Evolutionary conservation across 2,888 invertebrate genomes (phyloP).

Genomic region (Campoletis raptor): DNA sequence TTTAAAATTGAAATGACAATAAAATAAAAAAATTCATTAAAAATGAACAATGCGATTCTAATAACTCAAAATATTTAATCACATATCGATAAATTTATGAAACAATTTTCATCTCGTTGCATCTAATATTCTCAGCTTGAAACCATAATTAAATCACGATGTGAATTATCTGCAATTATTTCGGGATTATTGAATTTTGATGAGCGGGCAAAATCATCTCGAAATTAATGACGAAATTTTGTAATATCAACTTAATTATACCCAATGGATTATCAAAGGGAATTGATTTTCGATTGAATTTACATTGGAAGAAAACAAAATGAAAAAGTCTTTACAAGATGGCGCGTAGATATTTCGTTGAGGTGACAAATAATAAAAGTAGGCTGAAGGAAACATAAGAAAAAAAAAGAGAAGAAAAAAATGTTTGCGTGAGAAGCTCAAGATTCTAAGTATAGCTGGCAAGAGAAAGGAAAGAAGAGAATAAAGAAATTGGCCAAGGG

Average conservation of each 20-base stretch:
- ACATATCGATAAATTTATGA: neutral
- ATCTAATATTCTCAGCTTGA: neutral
- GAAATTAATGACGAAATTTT: neutral
- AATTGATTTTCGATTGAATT: neutral
- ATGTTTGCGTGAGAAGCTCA: conserved; percentile 21
- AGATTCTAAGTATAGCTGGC: conserved; percentile 9
- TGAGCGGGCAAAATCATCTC: neutral
- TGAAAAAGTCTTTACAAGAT: neutral
- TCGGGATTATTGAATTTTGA: neutral
- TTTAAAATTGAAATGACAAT: neutral
- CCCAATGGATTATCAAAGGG: neutral
- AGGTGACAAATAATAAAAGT: conserved; percentile 49
- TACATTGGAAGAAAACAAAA: neutral
- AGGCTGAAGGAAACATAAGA: conserved; percentile 1
- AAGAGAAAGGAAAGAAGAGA: neutral
- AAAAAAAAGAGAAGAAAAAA: conserved; percentile 7
- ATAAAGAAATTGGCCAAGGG: conserved; percentile 14
- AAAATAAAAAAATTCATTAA: neutral
- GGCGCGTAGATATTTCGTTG: neutral
- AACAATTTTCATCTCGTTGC: neutral
- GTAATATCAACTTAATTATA: neutral
- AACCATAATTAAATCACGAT: neutral
- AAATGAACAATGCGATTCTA: neutral
- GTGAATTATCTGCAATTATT: neutral
- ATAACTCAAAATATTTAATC: neutral